These are phyloP conservation scores for Onychomys leucogaster DNA, from an alignment of 2,797 vertebrate species.

Conservation along the genomic window DNA sequence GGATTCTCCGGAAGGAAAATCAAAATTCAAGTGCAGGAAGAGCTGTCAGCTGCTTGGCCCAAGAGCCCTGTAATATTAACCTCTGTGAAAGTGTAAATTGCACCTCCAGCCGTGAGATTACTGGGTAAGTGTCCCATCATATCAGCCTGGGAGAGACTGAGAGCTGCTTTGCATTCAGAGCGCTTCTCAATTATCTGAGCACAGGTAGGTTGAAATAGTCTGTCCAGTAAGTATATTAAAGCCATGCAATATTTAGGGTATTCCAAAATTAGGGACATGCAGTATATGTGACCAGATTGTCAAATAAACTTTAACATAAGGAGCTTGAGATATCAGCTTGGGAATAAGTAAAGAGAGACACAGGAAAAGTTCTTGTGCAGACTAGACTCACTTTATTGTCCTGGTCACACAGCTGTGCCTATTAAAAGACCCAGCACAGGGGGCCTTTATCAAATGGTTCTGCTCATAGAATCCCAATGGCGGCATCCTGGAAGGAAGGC, in stretches of 20 bases:
- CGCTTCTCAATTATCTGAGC: neutral
- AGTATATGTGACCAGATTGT: constrained; percentile 24
- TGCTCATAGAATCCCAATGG: neutral
- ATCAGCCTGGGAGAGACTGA: neutral
- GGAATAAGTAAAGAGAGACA: constrained; percentile 16
- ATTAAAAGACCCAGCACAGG: neutral
- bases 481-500: neutral
- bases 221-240: constrained; percentile 9
- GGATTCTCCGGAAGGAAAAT: constrained; percentile 60
- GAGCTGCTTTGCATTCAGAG: neutral
- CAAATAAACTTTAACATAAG: constrained; percentile 30
- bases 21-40: constrained; percentile 42
- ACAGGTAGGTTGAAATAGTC: neutral
- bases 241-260: neutral
- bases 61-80: constrained; percentile 60
- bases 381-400: neutral
- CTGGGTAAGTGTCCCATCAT: constrained; percentile 43
- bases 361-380: neutral
- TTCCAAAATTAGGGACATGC: constrained; percentile 4
- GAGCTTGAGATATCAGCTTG: neutral
- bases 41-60: constrained; percentile 32
- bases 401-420: neutral
- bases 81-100: constrained; percentile 70
- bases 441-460: neutral
- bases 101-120: constrained; percentile 30